Evolutionary conservation across 2,113 vertebrate genomes (phyloP).

Genomic region (Calidris pugnax): DNA sequence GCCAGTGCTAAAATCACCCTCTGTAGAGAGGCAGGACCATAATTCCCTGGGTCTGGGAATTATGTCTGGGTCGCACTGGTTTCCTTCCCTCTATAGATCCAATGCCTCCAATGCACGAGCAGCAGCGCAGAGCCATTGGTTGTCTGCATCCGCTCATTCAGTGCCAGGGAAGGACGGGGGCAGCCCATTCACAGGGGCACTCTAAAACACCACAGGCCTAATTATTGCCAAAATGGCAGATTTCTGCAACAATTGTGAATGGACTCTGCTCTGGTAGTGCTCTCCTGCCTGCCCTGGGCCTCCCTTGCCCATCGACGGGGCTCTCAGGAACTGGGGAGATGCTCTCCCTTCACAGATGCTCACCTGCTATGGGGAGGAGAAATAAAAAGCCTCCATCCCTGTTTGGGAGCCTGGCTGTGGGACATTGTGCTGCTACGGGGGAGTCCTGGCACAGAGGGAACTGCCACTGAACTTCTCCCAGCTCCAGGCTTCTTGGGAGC

Average conservation of each 20-base stretch:
- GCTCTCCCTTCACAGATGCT: not conserved
- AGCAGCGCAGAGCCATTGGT: rapidly evolving
- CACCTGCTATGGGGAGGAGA: too few species aligned
- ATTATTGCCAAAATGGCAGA: not conserved
- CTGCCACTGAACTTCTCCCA: too few species aligned
- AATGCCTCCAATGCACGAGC: rapidly evolving
- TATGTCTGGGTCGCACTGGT: not conserved
- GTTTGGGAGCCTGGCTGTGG: too few species aligned
- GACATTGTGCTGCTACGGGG: too few species aligned
- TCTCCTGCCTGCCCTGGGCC: not conserved
- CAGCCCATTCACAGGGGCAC: not conserved
- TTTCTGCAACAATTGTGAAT: not conserved
- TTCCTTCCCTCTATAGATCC: not conserved
- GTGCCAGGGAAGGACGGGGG: not conserved
- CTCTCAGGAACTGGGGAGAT: not conserved
- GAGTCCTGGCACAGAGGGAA: too few species aligned
- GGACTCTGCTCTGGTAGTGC: not conserved
- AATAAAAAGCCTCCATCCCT: too few species aligned
- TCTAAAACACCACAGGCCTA: not conserved
- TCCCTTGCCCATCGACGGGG: rapidly evolving
- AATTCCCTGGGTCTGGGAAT: too few species aligned
- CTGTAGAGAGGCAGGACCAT: not conserved
- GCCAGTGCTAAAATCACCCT: not conserved
- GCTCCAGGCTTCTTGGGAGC: not conserved
- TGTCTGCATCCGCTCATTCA: not conserved